Conservation (phyloP, 2,888 invertebrate genomes). For the Dynastes tityus region DNA sequence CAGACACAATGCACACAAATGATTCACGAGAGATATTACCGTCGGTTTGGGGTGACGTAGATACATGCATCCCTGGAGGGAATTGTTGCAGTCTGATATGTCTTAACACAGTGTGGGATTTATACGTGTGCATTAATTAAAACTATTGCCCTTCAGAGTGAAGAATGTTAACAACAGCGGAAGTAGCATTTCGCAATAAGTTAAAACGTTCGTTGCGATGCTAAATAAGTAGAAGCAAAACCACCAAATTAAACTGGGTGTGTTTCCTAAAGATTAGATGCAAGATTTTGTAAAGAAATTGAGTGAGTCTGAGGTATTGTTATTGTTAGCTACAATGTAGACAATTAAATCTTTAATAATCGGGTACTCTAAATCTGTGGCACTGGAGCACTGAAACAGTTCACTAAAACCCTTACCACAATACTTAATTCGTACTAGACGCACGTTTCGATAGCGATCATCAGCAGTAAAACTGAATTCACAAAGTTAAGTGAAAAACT, state of each 20-base stretch:
- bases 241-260: not conserved
- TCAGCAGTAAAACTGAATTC: no score
- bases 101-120: slow-evolving; percentile 32
- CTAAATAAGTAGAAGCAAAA: not conserved
- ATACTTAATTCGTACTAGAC: no score
- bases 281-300: no score
- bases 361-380: no score
- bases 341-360: no score
- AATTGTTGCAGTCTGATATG: slow-evolving; percentile 15
- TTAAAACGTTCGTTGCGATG: not conserved
- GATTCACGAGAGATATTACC: slow-evolving; percentile 33
- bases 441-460: no score
- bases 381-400: no score
- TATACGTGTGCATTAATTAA: slow-evolving; percentile 14
- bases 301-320: no score
- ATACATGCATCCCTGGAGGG: slow-evolving; percentile 7
- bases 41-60: slow-evolving; percentile 13
- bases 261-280: no score
- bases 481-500: no score
- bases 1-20: slow-evolving; percentile 27
- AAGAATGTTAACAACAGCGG: not conserved
- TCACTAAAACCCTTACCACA: no score
- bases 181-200: not conserved
- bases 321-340: no score
- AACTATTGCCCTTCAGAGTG: not conserved